Evolutionary conservation across 2,888 invertebrate species (phyloP).

Genomic region (Parapristionchus giblindavisi): DNA sequence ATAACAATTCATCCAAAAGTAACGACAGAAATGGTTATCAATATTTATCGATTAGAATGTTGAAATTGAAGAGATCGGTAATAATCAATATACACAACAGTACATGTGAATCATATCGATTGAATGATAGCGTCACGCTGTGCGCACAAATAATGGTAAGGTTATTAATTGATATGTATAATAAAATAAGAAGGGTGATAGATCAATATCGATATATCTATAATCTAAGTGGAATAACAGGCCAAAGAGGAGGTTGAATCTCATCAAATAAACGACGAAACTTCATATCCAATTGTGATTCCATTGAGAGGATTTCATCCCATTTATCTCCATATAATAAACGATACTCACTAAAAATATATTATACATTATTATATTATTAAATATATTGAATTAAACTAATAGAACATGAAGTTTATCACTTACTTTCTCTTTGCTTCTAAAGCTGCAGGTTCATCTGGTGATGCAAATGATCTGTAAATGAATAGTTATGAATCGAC

Average conservation of each 20-base stretch:
- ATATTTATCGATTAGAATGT: too few relatives aligned
- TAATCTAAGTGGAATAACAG: constrained; percentile 78
- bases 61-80: too few relatives aligned
- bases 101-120: too few relatives aligned
- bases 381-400: background rate
- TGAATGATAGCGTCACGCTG: too few relatives aligned
- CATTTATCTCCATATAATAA: constrained; percentile 1
- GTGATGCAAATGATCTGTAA: constrained; percentile 5
- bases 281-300: constrained; percentile 78
- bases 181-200: too few relatives aligned
- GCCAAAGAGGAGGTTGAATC: constrained; percentile 79
- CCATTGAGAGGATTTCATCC: constrained; percentile 79
- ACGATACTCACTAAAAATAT: constrained; percentile 14
- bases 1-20: too few relatives aligned
- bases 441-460: constrained; percentile 14
- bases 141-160: too few relatives aligned
- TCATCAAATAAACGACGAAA: constrained; percentile 77
- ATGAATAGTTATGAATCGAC: background rate
- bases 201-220: constrained; percentile 43
- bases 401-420: background rate
- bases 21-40: too few relatives aligned
- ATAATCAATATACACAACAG: too few relatives aligned
- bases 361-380: background rate
- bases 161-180: background rate
- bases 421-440: constrained; percentile 15